Percentiles rank a stretch among this genome's conserved stretches.
These are phyloP conservation scores for Exocentrus adspersus DNA, from an alignment of 2,888 invertebrate genomes.

Conservation along the genomic window DNA sequence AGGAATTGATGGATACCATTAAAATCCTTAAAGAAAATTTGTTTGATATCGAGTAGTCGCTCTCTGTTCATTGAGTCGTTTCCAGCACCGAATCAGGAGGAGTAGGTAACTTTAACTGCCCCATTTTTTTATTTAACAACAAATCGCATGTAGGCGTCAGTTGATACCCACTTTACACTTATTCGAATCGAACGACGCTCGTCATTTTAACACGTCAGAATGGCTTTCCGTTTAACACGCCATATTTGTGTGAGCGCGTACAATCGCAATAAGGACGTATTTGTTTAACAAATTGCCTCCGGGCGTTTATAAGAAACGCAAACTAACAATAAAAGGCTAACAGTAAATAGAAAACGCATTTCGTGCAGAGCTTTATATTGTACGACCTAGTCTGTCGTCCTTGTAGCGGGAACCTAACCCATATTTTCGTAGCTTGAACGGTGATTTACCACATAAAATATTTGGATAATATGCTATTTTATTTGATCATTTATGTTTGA, in stretches of 20 bases:
- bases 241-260: constrained; percentile 29
- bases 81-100: too few relatives aligned
- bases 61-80: too few relatives aligned
- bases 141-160: neutral
- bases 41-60: too few relatives aligned
- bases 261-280: constrained; percentile 40
- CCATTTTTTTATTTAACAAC: too few relatives aligned
- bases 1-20: too few relatives aligned
- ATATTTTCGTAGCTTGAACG: too few relatives aligned
- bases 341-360: constrained; percentile 59
- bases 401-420: neutral
- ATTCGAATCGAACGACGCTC: constrained; percentile 22
- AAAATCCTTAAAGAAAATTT: too few relatives aligned
- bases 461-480: too few relatives aligned
- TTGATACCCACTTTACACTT: constrained; percentile 20
- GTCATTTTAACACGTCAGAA: constrained; percentile 34
- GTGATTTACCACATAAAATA: too few relatives aligned
- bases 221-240: constrained; percentile 19
- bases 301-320: constrained; percentile 48
- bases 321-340: constrained; percentile 54
- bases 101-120: too few relatives aligned
- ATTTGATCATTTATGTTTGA: too few relatives aligned
- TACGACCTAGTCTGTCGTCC: constrained; percentile 14
- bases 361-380: constrained; percentile 51
- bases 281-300: constrained; percentile 54